Evolutionary conservation across 2,888 invertebrate species (phyloP).

Genomic region (Phytoseiulus persimilis): DNA sequence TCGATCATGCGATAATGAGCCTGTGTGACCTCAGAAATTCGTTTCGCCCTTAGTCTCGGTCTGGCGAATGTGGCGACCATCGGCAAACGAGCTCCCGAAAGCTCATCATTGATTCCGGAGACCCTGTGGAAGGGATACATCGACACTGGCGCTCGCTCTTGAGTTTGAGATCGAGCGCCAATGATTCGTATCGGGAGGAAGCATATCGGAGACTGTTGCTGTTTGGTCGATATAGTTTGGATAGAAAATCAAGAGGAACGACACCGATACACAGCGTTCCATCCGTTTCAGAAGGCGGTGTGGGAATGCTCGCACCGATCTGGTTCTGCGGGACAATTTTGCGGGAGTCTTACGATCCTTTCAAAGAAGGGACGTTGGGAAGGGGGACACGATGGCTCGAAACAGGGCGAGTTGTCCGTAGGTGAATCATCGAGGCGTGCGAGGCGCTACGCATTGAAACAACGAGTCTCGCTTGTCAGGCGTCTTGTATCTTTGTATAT

Average conservation of each 20-base stretch:
- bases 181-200: too few relatives aligned
- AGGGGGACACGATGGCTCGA: neutral
- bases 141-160: too few relatives aligned
- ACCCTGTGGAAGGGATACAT: too few relatives aligned
- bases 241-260: neutral
- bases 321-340: neutral
- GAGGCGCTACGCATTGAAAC: neutral
- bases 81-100: neutral
- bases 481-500: neutral
- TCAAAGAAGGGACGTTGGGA: neutral
- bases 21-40: neutral
- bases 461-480: neutral
- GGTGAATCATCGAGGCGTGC: neutral
- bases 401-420: neutral
- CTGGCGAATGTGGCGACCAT: too few relatives aligned
- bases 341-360: neutral
- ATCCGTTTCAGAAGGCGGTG: neutral
- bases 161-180: too few relatives aligned
- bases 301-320: neutral
- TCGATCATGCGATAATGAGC: neutral
- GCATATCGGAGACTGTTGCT: too few relatives aligned
- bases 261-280: neutral
- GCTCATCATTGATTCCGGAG: neutral
- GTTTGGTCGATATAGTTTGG: too few relatives aligned
- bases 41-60: neutral